A percentile compares a stretch with the other conserved stretches of the same genome.
These are phyloP conservation scores for Meloe dianella DNA, from an alignment of 2,888 invertebrate species.

Conservation along the genomic window DNA sequence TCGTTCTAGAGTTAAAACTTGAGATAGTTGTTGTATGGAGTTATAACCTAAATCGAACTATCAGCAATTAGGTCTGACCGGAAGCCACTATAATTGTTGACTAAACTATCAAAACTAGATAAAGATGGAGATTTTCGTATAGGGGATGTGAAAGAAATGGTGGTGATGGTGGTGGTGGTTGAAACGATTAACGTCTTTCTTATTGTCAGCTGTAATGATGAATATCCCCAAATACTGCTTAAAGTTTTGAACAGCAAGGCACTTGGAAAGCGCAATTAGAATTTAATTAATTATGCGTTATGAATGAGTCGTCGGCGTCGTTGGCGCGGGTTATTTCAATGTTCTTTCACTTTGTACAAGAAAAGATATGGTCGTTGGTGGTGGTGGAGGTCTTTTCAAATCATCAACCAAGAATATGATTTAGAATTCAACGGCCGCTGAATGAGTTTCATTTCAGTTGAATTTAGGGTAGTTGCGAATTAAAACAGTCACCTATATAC, in stretches of 20 bases:
- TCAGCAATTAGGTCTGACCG: slow-evolving; percentile 14
- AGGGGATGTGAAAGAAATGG: slow-evolving; percentile 24
- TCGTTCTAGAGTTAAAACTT: slow-evolving; percentile 22
- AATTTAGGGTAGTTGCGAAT: slow-evolving; percentile 30
- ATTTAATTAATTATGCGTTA: slow-evolving; percentile 61
- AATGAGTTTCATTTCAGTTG: slow-evolving; percentile 49
- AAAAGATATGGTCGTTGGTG: slow-evolving; percentile 22
- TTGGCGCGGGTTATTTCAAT: slow-evolving; percentile 43
- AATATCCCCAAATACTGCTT: slow-evolving; percentile 57
- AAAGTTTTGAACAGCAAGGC: slow-evolving; percentile 52
- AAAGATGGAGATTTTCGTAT: neutral
- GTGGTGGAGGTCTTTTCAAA: slow-evolving; percentile 28
- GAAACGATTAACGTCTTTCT: slow-evolving; percentile 57
- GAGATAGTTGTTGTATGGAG: slow-evolving; percentile 20
- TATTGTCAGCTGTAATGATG: slow-evolving; percentile 58
- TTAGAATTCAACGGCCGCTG: slow-evolving; percentile 45
- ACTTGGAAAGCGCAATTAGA: slow-evolving; percentile 57
- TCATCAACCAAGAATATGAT: slow-evolving; percentile 42
- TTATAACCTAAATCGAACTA: slow-evolving; percentile 12
- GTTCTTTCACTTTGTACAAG: slow-evolving; percentile 34
- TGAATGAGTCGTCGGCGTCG: slow-evolving; percentile 51
- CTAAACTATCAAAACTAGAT: too few species aligned
- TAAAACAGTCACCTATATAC: slow-evolving; percentile 16
- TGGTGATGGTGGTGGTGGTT: slow-evolving; percentile 24
- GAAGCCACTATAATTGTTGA: neutral